These are phyloP conservation scores for Xestia xanthographa DNA, from an alignment of 2,888 invertebrate genomes.

Conservation along the genomic window DNA sequence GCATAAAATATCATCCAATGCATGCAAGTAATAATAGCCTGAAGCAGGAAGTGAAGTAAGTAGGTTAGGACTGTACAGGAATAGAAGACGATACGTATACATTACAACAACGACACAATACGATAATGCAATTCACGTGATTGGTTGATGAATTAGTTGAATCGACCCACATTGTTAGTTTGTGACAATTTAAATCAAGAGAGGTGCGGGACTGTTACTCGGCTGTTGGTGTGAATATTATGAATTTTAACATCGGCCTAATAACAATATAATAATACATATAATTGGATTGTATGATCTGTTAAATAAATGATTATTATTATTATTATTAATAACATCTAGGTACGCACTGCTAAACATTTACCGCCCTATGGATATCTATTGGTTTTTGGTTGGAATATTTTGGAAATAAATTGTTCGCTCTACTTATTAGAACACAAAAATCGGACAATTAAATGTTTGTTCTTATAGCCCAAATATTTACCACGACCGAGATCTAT, in stretches of 20 bases:
- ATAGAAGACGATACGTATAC: constrained; percentile 34
- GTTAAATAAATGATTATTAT: too few relatives aligned
- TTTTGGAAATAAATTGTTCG: not conserved
- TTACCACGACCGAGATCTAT: too few relatives aligned
- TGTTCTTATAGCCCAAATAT: too few relatives aligned
- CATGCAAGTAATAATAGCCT: constrained; percentile 1
- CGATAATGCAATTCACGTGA: constrained; percentile 38
- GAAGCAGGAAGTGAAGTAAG: constrained; percentile 26
- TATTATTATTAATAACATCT: too few relatives aligned
- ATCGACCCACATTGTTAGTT: not conserved
- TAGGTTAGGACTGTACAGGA: constrained; percentile 9
- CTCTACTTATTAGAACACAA: not conserved
- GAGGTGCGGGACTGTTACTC: not conserved
- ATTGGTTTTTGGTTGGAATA: not conserved
- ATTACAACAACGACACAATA: constrained; percentile 15
- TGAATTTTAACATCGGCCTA: not conserved
- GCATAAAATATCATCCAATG: constrained; percentile 2
- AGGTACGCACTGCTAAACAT: not conserved
- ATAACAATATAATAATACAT: too few relatives aligned
- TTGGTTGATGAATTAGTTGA: not conserved
- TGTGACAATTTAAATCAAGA: not conserved
- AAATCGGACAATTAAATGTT: not conserved
- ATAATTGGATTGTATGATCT: too few relatives aligned
- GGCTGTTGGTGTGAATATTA: not conserved
- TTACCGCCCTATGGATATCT: not conserved